Evolutionary conservation across 2,888 invertebrate species (phyloP).

Genomic region (Nemapogon koenigi): DNA sequence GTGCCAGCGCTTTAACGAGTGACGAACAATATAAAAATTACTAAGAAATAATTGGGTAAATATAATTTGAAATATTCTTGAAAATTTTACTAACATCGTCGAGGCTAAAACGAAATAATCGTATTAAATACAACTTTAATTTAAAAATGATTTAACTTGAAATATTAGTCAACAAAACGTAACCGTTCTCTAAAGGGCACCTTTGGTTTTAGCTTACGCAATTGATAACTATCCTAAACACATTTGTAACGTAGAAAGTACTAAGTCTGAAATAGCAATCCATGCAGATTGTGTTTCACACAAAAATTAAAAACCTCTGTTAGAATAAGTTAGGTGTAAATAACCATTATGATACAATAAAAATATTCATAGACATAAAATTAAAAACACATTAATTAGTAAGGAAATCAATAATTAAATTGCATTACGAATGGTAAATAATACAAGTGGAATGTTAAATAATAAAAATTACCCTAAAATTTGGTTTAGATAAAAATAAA

Average conservation of each 20-base stretch:
- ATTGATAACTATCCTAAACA: conserved; percentile 64
- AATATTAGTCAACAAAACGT: conserved; percentile 62
- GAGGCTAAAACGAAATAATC: conserved; percentile 58
- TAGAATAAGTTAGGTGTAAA: conserved; percentile 59
- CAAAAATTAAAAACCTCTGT: no score
- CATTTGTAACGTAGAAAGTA: no score
- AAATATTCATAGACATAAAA: conserved; percentile 26
- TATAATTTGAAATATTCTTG: conserved; percentile 63
- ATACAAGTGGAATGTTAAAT: conserved; percentile 61
- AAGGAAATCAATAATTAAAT: conserved; percentile 42
- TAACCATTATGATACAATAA: conserved; percentile 58
- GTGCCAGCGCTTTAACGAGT: conserved; percentile 64
- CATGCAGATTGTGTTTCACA: no score
- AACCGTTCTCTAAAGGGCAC: conserved; percentile 76
- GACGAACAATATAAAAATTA: conserved; percentile 59
- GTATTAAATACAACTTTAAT: conserved; percentile 58
- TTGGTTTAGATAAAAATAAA: conserved; percentile 43
- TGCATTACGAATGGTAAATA: conserved; percentile 45
- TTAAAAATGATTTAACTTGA: conserved; percentile 60
- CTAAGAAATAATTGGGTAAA: conserved; percentile 61
- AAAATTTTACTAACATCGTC: conserved; percentile 55
- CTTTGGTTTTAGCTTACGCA: conserved; percentile 83
- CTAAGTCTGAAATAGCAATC: no score
- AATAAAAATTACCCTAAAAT: conserved; percentile 40
- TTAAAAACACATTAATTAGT: conserved; percentile 33